Evolutionary conservation across 1,140 invertebrate species (phyloP).

Genomic region (Neelides sp.): DNA sequence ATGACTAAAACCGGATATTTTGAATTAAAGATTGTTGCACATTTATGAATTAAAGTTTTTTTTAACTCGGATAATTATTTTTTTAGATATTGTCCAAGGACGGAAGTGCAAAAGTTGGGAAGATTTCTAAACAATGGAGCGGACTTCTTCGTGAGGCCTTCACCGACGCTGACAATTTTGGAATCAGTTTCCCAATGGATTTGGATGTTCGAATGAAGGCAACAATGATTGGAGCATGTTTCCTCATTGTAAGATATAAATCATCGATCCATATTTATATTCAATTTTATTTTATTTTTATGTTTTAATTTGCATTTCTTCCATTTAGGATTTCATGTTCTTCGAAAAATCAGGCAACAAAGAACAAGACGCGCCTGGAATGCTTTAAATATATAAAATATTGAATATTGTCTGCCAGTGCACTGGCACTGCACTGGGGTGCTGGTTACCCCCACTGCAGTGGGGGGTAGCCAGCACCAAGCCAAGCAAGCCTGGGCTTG

Average conservation of each 20-base stretch:
- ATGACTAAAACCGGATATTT: too few relatives aligned
- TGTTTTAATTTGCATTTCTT: conserved; percentile 29
- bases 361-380: conserved; percentile 36
- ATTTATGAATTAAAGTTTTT: too few relatives aligned
- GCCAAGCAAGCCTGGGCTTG: too few relatives aligned
- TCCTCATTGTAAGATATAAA: conserved; percentile 20
- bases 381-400: too few relatives aligned
- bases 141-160: conserved; percentile 55
- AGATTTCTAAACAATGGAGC: conserved; percentile 64
- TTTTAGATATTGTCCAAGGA: conserved; percentile 50
- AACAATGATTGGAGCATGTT: conserved; percentile 52
- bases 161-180: conserved; percentile 64
- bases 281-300: too few relatives aligned
- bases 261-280: too few relatives aligned
- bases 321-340: conserved; percentile 64
- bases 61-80: too few relatives aligned
- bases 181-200: conserved; percentile 63
- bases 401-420: too few relatives aligned
- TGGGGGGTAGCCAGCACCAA: too few relatives aligned
- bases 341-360: conserved; percentile 44
- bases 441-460: too few relatives aligned
- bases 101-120: conserved; percentile 50
- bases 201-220: conserved; percentile 71
- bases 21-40: too few relatives aligned
- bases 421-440: too few relatives aligned